Conservation (phyloP, 1,140 invertebrate genomes). For the Rhysida immarginata region DNA sequence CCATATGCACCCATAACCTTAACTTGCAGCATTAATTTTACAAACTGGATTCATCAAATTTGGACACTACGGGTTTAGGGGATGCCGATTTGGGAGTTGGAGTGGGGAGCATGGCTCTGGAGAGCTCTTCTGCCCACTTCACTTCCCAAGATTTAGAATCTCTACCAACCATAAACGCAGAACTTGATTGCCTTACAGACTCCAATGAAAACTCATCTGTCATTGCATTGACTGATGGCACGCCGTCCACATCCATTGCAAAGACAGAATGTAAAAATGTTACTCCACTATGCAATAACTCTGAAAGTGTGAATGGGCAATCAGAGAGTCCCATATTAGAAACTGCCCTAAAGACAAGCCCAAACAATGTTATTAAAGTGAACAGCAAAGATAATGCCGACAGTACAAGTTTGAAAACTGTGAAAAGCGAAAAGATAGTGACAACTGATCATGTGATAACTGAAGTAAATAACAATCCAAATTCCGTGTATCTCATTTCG, state of each 20-base stretch:
- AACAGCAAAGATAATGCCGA: background rate
- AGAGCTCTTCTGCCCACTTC: constrained; percentile 17
- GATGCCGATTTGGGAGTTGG: background rate
- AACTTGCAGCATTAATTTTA: too few relatives aligned
- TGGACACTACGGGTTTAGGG: background rate
- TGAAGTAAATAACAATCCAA: background rate
- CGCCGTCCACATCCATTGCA: background rate
- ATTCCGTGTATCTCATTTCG: background rate
- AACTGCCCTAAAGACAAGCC: background rate
- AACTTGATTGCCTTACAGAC: constrained; percentile 2
- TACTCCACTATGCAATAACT: background rate
- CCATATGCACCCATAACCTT: too few relatives aligned
- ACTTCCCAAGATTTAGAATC: constrained; percentile 16
- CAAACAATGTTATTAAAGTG: background rate
- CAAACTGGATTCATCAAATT: background rate
- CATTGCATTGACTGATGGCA: background rate
- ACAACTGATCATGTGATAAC: background rate
- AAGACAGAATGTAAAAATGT: background rate
- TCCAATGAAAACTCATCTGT: background rate
- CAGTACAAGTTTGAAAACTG: background rate
- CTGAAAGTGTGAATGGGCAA: too few relatives aligned
- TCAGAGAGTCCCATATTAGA: background rate
- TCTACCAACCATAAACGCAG: constrained; percentile 18
- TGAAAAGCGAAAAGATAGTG: background rate
- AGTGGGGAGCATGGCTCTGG: constrained; percentile 14